Base-by-base conservation (phyloP, 2,113 vertebrate species). In the Columbina picui region DNA sequence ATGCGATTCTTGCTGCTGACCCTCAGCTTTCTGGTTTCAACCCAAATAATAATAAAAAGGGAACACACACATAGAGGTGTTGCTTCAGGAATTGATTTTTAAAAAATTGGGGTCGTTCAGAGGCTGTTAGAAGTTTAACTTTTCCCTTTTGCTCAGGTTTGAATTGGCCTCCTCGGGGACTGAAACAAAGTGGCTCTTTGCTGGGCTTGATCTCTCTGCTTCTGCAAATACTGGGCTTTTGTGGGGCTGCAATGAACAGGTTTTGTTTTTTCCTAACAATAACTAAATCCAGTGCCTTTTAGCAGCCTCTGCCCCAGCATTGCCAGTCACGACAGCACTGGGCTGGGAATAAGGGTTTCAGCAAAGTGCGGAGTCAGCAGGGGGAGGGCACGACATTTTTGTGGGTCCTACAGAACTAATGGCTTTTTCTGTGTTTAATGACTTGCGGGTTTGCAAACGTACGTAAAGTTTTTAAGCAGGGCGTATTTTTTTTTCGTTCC, bases 51-150 rank as follows among this genome's bases (percentile, higher is more conserved):
- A 77, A 85, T 67, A 76, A 68, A 94, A 95, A 90, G 49, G 73
- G 95, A 95, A 93, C 86, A 92, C 84, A 80, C 90, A 74, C 86
- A n/a, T 52, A 30, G 84, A 90, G 91, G 87, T 83, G 91, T 92
- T 90, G 89, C 94, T 96, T 75, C 83, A 96, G 93, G 90, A 92
- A n/a, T 30, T 75, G 81, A 70, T 92, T 93, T 90, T 22, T 76
- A 70, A 1, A 84, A 77, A 71, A 65, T 47, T 12, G 34, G 92
- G 90, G 90, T 88, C 32, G 39, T 77, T 90, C 25, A 26, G 92
- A 93, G 93, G 64, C 92, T 94, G 20, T 68, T 84, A 61, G 79
- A 70, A 92, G 73, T 80, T 78, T 47, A 80, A 64, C 47, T 95
- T 96, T 94, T 49, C 84, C 94, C 83, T 90, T 83, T 86, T 78